A percentile compares a stretch with the other conserved stretches of the same genome.
Evolutionary conservation across 2,113 vertebrate species (phyloP).

Genomic region (Catharus minimus): DNA sequence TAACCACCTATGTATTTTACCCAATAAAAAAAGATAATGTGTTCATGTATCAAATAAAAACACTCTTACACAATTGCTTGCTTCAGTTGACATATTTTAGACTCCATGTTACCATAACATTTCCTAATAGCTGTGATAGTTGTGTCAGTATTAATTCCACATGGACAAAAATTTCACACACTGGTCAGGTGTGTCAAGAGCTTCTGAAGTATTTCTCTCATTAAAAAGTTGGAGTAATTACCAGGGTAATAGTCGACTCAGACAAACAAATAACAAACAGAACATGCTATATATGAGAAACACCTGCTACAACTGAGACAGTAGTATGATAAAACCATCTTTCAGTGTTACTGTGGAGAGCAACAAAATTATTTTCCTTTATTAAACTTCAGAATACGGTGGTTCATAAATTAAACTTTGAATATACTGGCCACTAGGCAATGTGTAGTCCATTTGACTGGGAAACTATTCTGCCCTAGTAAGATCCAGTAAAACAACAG

Average conservation of each 20-base stretch:
- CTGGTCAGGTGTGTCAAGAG: background rate
- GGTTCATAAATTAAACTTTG: background rate
- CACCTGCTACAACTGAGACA: background rate
- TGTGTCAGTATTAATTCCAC: background rate
- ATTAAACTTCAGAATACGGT: accelerated
- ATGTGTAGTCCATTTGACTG: background rate
- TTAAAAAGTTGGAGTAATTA: background rate
- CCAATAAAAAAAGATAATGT: background rate
- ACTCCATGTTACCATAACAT: background rate
- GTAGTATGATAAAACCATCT: background rate
- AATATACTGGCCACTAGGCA: background rate
- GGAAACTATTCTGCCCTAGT: background rate
- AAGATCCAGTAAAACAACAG: background rate
- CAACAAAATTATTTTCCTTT: background rate
- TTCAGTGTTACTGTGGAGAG: background rate
- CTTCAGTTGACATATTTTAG: background rate
- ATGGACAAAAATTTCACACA: background rate
- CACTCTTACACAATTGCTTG: background rate
- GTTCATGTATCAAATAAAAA: background rate
- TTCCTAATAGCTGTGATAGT: background rate
- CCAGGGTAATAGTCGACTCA: background rate
- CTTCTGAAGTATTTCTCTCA: background rate
- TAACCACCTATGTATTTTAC: background rate
- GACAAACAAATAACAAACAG: background rate
- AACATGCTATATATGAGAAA: background rate